phyloP scores from a whole-genome alignment of 2,888 invertebrate genomes.

The Leptogaster cylindrica region DNA sequence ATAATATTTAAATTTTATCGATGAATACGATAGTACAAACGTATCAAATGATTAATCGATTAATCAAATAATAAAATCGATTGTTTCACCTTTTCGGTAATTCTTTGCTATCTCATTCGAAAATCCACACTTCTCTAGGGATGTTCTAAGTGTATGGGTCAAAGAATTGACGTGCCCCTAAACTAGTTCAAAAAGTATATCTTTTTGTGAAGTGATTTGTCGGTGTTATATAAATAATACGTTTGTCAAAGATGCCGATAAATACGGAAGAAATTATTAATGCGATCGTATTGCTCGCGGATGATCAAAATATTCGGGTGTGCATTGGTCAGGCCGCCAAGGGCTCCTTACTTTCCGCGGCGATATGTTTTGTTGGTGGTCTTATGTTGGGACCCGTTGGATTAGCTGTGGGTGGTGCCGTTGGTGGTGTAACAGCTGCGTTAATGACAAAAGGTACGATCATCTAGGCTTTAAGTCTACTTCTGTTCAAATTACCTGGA shows the following conservation, averaged over 20 bases:
- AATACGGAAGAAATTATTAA: slow-evolving; percentile 56
- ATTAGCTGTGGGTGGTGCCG: slow-evolving; percentile 57
- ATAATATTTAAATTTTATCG: too few relatives aligned
- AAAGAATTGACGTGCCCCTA: too few relatives aligned
- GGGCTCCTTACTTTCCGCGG: slow-evolving; percentile 57
- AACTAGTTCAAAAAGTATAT: too few relatives aligned
- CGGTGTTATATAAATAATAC: too few relatives aligned
- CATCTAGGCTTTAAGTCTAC: slow-evolving; percentile 1
- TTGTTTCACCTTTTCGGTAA: too few relatives aligned
- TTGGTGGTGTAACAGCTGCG: slow-evolving; percentile 57
- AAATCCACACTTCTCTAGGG: too few relatives aligned
- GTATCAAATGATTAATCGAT: too few relatives aligned
- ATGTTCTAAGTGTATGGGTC: too few relatives aligned
- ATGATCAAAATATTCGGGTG: slow-evolving; percentile 56
- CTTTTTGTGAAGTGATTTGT: too few relatives aligned
- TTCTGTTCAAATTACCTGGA: background rate
- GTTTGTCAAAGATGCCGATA: slow-evolving; percentile 58
- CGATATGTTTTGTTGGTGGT: slow-evolving; percentile 57
- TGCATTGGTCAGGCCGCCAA: slow-evolving; percentile 55
- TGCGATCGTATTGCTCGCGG: slow-evolving; percentile 56
- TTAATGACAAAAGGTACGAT: slow-evolving; percentile 56
- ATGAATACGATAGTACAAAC: too few relatives aligned
- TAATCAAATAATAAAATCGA: too few relatives aligned
- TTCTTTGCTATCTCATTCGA: too few relatives aligned
- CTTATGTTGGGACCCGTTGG: slow-evolving; percentile 51